Evolutionary conservation across 1,140 invertebrate species (phyloP), one percentile per base, ranked within the genome.

Genomic region (Steinernema feltiae): DNA sequence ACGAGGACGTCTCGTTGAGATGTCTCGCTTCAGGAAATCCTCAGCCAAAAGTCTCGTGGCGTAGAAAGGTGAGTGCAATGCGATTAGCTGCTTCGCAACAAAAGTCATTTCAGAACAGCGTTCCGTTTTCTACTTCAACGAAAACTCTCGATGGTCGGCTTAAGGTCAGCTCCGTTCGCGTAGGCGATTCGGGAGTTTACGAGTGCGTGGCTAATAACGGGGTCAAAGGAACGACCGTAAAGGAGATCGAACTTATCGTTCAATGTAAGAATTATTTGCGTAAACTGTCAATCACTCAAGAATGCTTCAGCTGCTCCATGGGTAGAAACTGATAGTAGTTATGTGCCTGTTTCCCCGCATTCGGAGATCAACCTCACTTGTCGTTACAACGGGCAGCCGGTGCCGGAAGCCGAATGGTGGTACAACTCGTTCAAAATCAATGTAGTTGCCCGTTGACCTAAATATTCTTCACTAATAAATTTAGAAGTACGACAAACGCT

Each of bases 391-490:
- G 76, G 76, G 1, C 32, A 73, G 2, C 76, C 76, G 1, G 32
- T 29, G 77, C 76, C 76, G 17, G 70, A 46, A 74, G 78, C 73
- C 48, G 78, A 78, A 18, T 78, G 76, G 76, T 69, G 78, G 30
- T 78, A 72, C 71, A 79, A 78, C 74, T 46, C 41, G 17, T 78
- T 78, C 29, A 78, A 71, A 46, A 78, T 78, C 30, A 79, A 78
- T 30, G 76, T 78, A 78, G n/a, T 63, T 27, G 15, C 2, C 12
- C 7, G 24, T 17, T 3, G 53, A 63, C 15, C 2, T 12, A 27
- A 63, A 15, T 7, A 21, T 7, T 63, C 53, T 3, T 63, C 1
- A 29, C 7, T 79, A 12, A 21, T 3, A 3, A 24, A 3, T 76
- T 76, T 29, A 32, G 69, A 75, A 76, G n/a, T 73, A 70, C 30